A percentile compares a stretch with the other conserved stretches of the same genome.
These are phyloP conservation scores for Artibeus jamaicensis DNA, from an alignment of 2,797 vertebrate species.

Conservation along the genomic window DNA sequence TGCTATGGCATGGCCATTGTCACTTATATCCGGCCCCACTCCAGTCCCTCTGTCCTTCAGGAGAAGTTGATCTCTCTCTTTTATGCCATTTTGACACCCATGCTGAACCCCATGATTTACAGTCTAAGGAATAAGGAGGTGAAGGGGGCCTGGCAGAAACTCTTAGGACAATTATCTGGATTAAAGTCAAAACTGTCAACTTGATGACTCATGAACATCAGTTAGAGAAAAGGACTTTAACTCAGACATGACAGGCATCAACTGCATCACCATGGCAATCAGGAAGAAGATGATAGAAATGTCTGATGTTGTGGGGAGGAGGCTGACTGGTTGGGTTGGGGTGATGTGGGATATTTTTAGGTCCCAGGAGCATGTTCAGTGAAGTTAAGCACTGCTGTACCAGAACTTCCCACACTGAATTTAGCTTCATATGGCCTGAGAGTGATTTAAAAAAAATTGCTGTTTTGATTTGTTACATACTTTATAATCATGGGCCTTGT, in stretches of 20 bases:
- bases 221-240: neutral
- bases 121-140: conserved; percentile 75
- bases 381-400: neutral
- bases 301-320: neutral
- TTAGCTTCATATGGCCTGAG: neutral
- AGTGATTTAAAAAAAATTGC: neutral
- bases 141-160: conserved; percentile 58
- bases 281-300: neutral
- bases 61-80: conserved; percentile 74
- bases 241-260: neutral
- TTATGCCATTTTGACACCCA: conserved; percentile 67
- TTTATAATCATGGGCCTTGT: neutral
- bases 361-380: neutral
- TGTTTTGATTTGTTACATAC: neutral
- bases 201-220: neutral
- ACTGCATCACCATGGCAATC: neutral
- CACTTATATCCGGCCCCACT: conserved; percentile 63
- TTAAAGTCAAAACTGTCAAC: neutral
- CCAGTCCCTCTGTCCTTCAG: conserved; percentile 31
- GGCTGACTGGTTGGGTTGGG: neutral
- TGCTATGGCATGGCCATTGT: conserved; percentile 74
- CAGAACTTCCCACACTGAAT: neutral
- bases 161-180: neutral
- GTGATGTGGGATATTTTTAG: neutral
- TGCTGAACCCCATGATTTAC: conserved; percentile 77